phyloP scores from a whole-genome alignment of 2,797 vertebrate species.

The Acanthopagrus latus region DNA sequence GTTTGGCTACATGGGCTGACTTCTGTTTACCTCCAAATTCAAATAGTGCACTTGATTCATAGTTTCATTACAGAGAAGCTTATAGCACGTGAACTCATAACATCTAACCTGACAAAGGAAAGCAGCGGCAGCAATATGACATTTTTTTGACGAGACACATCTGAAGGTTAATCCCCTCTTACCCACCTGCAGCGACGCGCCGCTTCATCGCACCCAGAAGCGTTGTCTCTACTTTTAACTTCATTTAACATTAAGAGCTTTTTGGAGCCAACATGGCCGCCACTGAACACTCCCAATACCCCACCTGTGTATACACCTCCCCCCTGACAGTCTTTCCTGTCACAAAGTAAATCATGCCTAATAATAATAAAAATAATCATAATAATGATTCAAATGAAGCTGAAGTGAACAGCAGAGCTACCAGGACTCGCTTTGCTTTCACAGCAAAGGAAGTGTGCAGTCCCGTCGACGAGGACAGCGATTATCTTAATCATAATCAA shows the following conservation, averaged over 20 bases:
- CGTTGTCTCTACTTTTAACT: conserved; percentile 1
- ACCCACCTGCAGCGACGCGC: neutral
- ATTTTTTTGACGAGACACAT: neutral
- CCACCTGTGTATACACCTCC: conserved; percentile 1
- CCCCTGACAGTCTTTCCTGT: neutral
- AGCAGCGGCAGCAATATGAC: conserved; percentile 6
- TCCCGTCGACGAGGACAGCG: neutral
- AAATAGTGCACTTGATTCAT: conserved; percentile 21
- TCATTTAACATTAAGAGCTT: neutral
- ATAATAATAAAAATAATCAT: neutral
- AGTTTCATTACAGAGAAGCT: neutral
- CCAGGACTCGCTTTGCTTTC: conserved; percentile 29
- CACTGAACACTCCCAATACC: neutral
- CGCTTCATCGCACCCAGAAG: conserved; percentile 22
- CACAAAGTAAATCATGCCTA: neutral
- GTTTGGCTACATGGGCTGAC: neutral
- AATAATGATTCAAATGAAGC: conserved; percentile 20
- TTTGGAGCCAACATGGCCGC: neutral
- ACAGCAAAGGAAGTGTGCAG: conserved; percentile 32
- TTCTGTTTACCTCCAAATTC: conserved; percentile 1
- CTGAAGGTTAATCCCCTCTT: neutral
- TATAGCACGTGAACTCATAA: neutral
- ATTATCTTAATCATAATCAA: neutral
- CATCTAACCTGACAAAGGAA: conserved; percentile 22
- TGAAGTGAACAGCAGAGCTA: conserved; percentile 17